Evolutionary conservation across 2,888 invertebrate genomes (phyloP), one percentile per base, ranked within the genome.

Genomic region (Deilephila elpenor): DNA sequence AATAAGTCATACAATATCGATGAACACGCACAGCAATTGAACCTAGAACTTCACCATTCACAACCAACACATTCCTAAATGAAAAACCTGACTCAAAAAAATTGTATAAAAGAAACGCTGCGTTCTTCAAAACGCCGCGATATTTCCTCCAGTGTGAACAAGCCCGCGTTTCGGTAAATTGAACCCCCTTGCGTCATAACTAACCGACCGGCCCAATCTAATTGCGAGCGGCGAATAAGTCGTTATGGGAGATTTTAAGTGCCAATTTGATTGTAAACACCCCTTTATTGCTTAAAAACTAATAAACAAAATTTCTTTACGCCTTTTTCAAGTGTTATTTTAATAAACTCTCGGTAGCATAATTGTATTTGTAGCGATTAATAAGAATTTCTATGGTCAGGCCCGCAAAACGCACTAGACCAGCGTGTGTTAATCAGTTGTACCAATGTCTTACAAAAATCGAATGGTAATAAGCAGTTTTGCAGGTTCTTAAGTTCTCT

Each of bases 181-280:
- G 60, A 60, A 60, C 60, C 25, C 60, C 25, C 14, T 29, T 60
- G 17, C 60, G 44, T 44, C 14, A 29, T 60, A 29, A 60, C 60
- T 60, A 60, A 60, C 60, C 29, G 60, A 25, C 60, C 14, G 29
- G 29, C 19, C 17, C 60, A 29, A 17, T 60, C 60, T 25, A 29
- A 25, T 60, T 60, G 29, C 25, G 29, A 29, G 4, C 29, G 29
- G 25, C 14, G 29, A 60, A 60, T 60, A 14, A 25, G 4, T 14
- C 5, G 60, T 60, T 32, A 60, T 17, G 17, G 4, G 25, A 60
- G 60, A 29, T 25, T 60, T 29, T 25, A 60, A 60, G 17, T 60
- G 25, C 60, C 29, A 29, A 60, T 60, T 60, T 60, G 29, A 60
- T 29, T 60, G 60, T 60, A 60, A 60, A 60, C 29, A 60, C 60